Evolutionary conservation across 2,888 invertebrate species (phyloP).

Genomic region (Polyploca ridens): DNA sequence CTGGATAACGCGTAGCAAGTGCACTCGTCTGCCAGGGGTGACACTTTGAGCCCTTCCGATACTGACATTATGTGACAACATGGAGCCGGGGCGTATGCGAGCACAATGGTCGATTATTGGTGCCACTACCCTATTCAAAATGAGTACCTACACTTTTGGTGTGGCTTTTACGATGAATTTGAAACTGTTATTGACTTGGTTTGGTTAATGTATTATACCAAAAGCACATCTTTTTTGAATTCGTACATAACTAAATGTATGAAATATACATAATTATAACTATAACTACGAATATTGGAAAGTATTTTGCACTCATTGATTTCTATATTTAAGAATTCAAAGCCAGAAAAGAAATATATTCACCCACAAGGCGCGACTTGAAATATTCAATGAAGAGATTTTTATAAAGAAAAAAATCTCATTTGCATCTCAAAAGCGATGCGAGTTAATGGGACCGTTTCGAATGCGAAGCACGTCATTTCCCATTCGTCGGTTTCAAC

Average conservation of each 20-base stretch:
- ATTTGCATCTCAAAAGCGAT: slow-evolving; percentile 82
- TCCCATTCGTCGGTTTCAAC: slow-evolving; percentile 68
- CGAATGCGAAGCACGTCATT: slow-evolving; percentile 75
- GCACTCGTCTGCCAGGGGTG: slow-evolving; percentile 76
- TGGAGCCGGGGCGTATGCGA: slow-evolving; percentile 57
- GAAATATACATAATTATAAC: no score
- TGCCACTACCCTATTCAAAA: slow-evolving; percentile 63
- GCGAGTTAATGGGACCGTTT: slow-evolving; percentile 75
- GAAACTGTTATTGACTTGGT: slow-evolving; percentile 5
- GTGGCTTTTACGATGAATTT: slow-evolving; percentile 41
- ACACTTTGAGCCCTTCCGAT: slow-evolving; percentile 80
- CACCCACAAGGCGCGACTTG: slow-evolving; percentile 65
- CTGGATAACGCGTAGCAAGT: slow-evolving; percentile 79
- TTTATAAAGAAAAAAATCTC: slow-evolving; percentile 72
- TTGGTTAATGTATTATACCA: no score
- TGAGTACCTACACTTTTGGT: slow-evolving; percentile 36
- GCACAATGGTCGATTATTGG: slow-evolving; percentile 75
- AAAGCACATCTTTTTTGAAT: no score
- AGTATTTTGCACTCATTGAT: slow-evolving; percentile 5
- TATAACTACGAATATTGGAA: background rate
- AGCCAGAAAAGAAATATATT: slow-evolving; percentile 67
- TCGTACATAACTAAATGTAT: no score
- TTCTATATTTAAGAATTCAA: slow-evolving; percentile 54
- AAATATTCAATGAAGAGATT: slow-evolving; percentile 81
- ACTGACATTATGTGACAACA: slow-evolving; percentile 81